Percentiles rank a stretch among this genome's conserved stretches.
phyloP scores from a whole-genome alignment of 2,888 invertebrate species.

The Eulithis testata region DNA sequence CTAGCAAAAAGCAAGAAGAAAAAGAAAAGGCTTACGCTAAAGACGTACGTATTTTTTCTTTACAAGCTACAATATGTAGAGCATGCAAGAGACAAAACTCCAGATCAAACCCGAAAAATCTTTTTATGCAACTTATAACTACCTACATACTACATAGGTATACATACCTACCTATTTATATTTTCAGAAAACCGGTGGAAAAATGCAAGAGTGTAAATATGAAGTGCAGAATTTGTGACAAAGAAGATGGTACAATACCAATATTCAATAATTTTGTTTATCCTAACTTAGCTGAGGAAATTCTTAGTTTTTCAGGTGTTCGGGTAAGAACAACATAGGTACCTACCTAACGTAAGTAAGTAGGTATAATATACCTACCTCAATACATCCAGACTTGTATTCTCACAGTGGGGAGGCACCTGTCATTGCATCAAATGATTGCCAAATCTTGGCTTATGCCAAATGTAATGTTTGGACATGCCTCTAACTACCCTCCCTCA shows the following conservation, averaged over 20 bases:
- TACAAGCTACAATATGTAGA: not conserved
- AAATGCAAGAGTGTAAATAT: slow-evolving; percentile 42
- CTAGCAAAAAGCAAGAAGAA: slow-evolving; percentile 62
- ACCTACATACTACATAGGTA: too few relatives aligned
- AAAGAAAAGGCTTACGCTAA: slow-evolving; percentile 61
- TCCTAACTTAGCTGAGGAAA: slow-evolving; percentile 70
- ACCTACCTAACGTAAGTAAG: too few relatives aligned
- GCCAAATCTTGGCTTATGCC: too few relatives aligned
- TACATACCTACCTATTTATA: not conserved
- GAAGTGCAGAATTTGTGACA: slow-evolving; percentile 68
- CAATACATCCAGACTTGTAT: too few relatives aligned
- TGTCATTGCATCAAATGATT: too few relatives aligned
- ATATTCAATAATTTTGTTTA: slow-evolving; percentile 69
- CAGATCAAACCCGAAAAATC: too few relatives aligned
- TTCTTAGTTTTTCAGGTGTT: slow-evolving; percentile 69
- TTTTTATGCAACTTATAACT: too few relatives aligned
- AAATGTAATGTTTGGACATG: too few relatives aligned
- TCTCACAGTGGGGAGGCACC: too few relatives aligned
- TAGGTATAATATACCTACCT: not conserved
- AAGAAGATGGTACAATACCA: slow-evolving; percentile 65
- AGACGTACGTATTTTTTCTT: slow-evolving; percentile 55
- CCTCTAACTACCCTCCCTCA: too few relatives aligned
- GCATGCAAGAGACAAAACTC: too few relatives aligned
- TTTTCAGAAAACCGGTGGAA: slow-evolving; percentile 50
- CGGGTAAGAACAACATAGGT: slow-evolving; percentile 54